Evolutionary conservation across 2,888 invertebrate species (phyloP).

Genomic region (Autographa pulchrina): DNA sequence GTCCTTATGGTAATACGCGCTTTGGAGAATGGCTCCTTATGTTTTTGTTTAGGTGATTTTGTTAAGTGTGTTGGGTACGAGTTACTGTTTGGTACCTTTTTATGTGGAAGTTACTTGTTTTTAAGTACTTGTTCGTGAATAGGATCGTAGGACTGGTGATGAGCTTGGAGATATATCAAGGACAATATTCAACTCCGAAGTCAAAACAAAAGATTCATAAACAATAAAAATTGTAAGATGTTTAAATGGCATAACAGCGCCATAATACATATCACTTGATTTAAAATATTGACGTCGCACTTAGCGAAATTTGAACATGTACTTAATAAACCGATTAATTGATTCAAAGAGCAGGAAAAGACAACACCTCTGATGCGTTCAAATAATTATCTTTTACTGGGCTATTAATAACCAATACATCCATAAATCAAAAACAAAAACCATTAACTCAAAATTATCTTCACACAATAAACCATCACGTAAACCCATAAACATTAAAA

Average conservation of each 20-base stretch:
- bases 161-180: not conserved
- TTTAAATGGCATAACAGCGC: too few relatives aligned
- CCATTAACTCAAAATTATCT: not conserved
- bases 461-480: constrained; percentile 40
- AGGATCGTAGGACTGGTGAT: not conserved
- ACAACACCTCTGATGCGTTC: not conserved
- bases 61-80: constrained; percentile 32
- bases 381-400: not conserved
- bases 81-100: not conserved
- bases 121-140: not conserved
- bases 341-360: too few relatives aligned
- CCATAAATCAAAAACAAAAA: not conserved
- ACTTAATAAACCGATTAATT: too few relatives aligned
- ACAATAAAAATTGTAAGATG: too few relatives aligned
- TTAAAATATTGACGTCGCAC: too few relatives aligned
- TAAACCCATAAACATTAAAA: constrained; percentile 50
- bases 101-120: constrained; percentile 16
- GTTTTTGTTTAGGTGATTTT: constrained; percentile 63
- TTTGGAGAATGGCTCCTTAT: constrained; percentile 67
- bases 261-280: too few relatives aligned
- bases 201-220: not conserved
- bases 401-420: not conserved
- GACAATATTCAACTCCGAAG: not conserved
- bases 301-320: too few relatives aligned
- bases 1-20: constrained; percentile 82